These are phyloP conservation scores for Cordilura impudica DNA, from an alignment of 2,888 invertebrate species.

Conservation along the genomic window DNA sequence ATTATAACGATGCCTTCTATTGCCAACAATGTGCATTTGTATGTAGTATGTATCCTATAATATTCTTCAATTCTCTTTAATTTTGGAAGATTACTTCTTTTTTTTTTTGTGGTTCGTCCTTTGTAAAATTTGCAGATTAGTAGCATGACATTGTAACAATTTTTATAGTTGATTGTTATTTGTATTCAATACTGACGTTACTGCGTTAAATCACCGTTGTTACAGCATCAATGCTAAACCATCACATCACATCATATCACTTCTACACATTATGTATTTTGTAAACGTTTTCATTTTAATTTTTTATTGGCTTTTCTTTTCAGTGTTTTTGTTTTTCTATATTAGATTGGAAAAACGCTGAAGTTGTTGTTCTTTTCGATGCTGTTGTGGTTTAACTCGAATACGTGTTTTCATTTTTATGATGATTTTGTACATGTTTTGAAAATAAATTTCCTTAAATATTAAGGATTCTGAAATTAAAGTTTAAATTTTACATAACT, in stretches of 20 bases:
- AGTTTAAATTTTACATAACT: not conserved
- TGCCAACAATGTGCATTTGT: slow-evolving; percentile 6
- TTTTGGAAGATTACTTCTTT: not conserved
- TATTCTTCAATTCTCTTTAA: not conserved
- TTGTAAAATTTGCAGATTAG: slow-evolving; percentile 72
- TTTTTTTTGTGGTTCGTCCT: not conserved
- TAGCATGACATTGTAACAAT: slow-evolving; percentile 66
- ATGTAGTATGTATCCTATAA: not conserved
- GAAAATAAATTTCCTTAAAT: slow-evolving; percentile 24
- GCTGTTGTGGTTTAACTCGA: slow-evolving; percentile 50
- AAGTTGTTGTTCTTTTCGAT: slow-evolving; percentile 28
- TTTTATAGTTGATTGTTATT: slow-evolving; percentile 67
- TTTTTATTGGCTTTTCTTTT: slow-evolving; percentile 71
- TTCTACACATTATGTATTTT: slow-evolving; percentile 75
- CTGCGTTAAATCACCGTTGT: slow-evolving; percentile 74
- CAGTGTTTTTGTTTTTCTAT: slow-evolving; percentile 44
- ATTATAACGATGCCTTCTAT: not conserved
- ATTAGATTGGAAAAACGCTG: slow-evolving; percentile 66
- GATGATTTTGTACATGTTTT: slow-evolving; percentile 41
- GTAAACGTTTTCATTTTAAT: slow-evolving; percentile 74
- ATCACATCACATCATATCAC: slow-evolving; percentile 69
- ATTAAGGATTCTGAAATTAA: not conserved
- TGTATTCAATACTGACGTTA: slow-evolving; percentile 75
- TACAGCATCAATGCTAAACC: slow-evolving; percentile 3
- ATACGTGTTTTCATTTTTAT: slow-evolving; percentile 48